Percentiles rank a stretch among this genome's conserved stretches.
Evolutionary conservation across 2,888 invertebrate genomes (phyloP).

Genomic region (Hydraecia micacea): DNA sequence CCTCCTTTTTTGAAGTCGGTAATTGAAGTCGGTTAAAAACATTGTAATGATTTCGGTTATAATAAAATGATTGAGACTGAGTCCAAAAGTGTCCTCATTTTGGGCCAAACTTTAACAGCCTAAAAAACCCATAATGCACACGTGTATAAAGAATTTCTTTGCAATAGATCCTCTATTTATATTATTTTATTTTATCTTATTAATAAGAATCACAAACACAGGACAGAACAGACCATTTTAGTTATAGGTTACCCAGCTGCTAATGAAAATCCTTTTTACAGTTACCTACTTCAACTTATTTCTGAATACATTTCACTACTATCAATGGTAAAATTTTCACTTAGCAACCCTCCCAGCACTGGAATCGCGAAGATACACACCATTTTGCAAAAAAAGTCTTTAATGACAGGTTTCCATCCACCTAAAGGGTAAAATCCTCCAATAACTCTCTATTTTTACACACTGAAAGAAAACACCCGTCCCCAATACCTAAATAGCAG

Average conservation of each 20-base stretch:
- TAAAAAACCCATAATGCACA: background rate
- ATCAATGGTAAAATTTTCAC: background rate
- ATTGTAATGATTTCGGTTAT: background rate
- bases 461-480: background rate
- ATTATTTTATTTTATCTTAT: background rate
- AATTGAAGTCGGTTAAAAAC: background rate
- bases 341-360: background rate
- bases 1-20: too few species aligned
- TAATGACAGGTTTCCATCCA: background rate
- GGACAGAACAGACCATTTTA: background rate
- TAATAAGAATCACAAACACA: background rate
- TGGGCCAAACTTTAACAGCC: background rate
- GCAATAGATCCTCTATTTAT: background rate
- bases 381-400: background rate
- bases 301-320: background rate
- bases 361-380: background rate
- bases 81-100: background rate
- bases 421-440: background rate
- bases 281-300: background rate
- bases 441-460: background rate
- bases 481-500: slow-evolving; percentile 43
- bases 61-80: background rate
- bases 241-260: background rate
- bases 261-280: background rate
- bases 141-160: background rate